phyloP scores from a whole-genome alignment of 2,888 invertebrate genomes.

The Amorpha juglandis region DNA sequence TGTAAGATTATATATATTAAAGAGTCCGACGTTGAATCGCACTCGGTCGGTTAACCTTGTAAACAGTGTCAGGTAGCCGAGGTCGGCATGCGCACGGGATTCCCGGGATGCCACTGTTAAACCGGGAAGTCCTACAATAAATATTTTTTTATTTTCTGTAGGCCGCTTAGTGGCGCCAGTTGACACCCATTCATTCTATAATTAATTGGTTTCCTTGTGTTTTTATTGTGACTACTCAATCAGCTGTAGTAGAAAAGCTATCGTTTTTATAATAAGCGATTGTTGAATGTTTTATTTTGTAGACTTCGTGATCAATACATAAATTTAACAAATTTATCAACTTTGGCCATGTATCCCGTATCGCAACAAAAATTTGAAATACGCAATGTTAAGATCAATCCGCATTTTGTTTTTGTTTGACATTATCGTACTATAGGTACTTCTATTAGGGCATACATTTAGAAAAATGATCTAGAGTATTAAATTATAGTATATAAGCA shows the following conservation, averaged over 20 bases:
- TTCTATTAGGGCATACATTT: too few relatives aligned
- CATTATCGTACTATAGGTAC: too few relatives aligned
- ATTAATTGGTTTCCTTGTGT: constrained; percentile 41
- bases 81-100: constrained; percentile 48
- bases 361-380: constrained; percentile 1
- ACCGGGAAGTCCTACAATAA: constrained; percentile 59
- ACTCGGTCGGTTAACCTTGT: constrained; percentile 46
- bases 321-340: constrained; percentile 13
- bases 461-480: too few relatives aligned
- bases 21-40: constrained; percentile 44
- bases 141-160: constrained; percentile 50
- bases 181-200: constrained; percentile 41
- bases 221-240: constrained; percentile 28
- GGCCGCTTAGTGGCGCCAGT: constrained; percentile 27
- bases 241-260: not conserved
- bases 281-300: not conserved
- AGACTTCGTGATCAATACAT: not conserved
- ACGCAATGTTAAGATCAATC: constrained; percentile 9
- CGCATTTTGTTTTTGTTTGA: not conserved
- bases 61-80: constrained; percentile 49
- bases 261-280: not conserved
- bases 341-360: not conserved
- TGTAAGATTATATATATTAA: constrained; percentile 42
- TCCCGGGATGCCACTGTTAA: constrained; percentile 49
- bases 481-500: too few relatives aligned